Evolutionary conservation across 2,888 invertebrate genomes (phyloP), one percentile per base, ranked within the genome.

Genomic region (Pristionchus arcanus): DNA sequence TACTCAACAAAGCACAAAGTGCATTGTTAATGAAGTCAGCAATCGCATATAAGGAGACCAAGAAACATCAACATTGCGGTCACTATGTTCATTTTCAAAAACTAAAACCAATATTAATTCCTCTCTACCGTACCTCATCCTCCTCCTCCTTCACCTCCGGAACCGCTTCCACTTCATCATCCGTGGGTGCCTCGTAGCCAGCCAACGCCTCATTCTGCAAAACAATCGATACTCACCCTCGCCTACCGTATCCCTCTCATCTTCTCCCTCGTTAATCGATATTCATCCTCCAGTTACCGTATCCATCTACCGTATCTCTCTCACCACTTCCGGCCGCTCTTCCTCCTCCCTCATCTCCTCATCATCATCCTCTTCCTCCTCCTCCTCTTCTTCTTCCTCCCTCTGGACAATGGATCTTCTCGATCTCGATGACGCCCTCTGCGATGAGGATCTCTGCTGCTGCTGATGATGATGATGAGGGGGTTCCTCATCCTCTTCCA

Each of bases 101-200:
- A 11, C n/a, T 16, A n/a, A n/a, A 66, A 25, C n/a, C 66, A n/a
- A n/a, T 66, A 25, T 16, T 66, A 11, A 59, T 13, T 63, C 68
- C 28, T 13, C 15, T 0, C 71, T 71, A 71, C 71, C 71, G 34
- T 34, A 49, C 81, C 42, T 71, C 71, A 7, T 84, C 84, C 28
- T 84, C 84, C 53, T 84, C 59, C 59, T 84, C 84, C n/a, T 84
- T 84, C 84, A 55, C 59, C 59, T 28, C 86, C 16, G 19, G 15
- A 84, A n/a, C 59, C 84, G 13, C 59, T 16, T 84, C 63, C 63
- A 63, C 63, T 63, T 63, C 84, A 59, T 84, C 84, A 34, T 84
- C 63, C 21, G 63, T n/a, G 2, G 63, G 63, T 5, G 63, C 63
- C 63, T 63, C 63, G 63, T 63, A 63, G 31, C 34, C 31, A 19